A percentile compares a stretch with the other conserved stretches of the same genome.
Conservation (phyloP, 2,797 vertebrate genomes). For the Macroramphosus scolopax region DNA sequence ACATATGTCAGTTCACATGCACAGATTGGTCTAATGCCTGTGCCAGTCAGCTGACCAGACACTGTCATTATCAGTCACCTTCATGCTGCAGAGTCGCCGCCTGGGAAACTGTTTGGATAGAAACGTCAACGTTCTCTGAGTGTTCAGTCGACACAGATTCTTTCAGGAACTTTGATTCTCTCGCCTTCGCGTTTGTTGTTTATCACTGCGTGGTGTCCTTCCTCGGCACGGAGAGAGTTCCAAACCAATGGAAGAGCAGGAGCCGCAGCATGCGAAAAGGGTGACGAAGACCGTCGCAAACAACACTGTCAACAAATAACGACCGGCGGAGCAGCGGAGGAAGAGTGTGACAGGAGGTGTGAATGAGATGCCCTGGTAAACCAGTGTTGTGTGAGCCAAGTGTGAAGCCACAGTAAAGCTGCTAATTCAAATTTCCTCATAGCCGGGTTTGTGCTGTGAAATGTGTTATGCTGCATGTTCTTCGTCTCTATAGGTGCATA, state of each 20-base stretch:
- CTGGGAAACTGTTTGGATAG: slow-evolving; percentile 35
- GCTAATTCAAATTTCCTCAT: slow-evolving; percentile 26
- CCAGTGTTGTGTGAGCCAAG: slow-evolving; percentile 15
- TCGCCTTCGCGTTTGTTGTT: slow-evolving; percentile 48
- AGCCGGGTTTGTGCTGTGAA: slow-evolving; percentile 12
- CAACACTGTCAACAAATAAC: slow-evolving; percentile 46
- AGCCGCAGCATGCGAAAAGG: slow-evolving; percentile 32
- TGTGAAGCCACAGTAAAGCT: slow-evolving; percentile 14
- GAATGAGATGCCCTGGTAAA: slow-evolving; percentile 51
- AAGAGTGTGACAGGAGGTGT: slow-evolving; percentile 51
- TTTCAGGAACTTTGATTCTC: slow-evolving; percentile 36
- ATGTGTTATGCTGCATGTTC: not conserved
- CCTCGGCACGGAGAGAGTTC: too few species aligned
- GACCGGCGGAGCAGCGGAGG: slow-evolving; percentile 30
- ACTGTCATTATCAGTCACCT: slow-evolving; percentile 49
- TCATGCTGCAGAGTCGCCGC: slow-evolving; percentile 32
- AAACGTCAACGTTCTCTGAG: slow-evolving; percentile 28
- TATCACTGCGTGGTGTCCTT: too few species aligned
- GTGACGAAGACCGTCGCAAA: slow-evolving; percentile 47
- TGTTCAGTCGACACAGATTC: too few species aligned
- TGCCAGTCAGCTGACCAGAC: slow-evolving; percentile 20
- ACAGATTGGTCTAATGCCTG: slow-evolving; percentile 18
- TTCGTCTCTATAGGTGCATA: too few species aligned
- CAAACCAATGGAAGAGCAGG: slow-evolving; percentile 43
- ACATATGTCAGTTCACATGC: slow-evolving; percentile 27